These are phyloP conservation scores for Fratercula arctica DNA, from an alignment of 2,797 vertebrate genomes.

Conservation along the genomic window DNA sequence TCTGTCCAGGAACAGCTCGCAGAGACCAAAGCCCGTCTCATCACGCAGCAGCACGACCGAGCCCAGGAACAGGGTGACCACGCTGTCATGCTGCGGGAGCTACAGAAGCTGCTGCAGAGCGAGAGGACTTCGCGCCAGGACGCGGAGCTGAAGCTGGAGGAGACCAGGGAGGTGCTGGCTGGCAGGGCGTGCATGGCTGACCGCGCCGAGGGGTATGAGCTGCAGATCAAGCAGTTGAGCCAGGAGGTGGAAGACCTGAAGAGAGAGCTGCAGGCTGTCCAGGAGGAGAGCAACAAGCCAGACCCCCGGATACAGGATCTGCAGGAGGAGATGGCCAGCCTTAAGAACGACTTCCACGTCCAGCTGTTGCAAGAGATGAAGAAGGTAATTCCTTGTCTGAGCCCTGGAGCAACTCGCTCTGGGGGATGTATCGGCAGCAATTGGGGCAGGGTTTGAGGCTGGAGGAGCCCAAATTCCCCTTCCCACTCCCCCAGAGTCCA, in stretches of 20 bases:
- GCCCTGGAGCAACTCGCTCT: not conserved
- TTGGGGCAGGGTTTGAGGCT: not conserved
- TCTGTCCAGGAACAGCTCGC: constrained; percentile 83
- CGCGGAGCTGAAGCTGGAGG: constrained; percentile 83
- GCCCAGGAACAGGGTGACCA: constrained; percentile 90
- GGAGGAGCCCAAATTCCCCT: not conserved
- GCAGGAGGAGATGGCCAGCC: constrained; percentile 79
- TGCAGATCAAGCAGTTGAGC: constrained; percentile 74
- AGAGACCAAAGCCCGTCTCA: constrained; percentile 86
- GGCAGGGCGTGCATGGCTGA: constrained; percentile 73
- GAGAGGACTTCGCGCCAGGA: constrained; percentile 86
- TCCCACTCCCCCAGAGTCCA: not conserved
- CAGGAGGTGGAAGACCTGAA: constrained; percentile 82
- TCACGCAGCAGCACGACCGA: constrained; percentile 90
- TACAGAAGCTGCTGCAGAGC: constrained; percentile 89
- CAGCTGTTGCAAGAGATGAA: constrained; percentile 86
- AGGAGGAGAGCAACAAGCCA: constrained; percentile 76
- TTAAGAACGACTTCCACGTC: constrained; percentile 84
- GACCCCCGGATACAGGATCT: constrained; percentile 84
- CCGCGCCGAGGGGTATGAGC: constrained; percentile 77
- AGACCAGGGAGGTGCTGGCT: constrained; percentile 73
- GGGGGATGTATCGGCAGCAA: accelerated
- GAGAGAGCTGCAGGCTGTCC: constrained; percentile 71
- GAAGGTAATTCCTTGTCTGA: constrained; percentile 79
- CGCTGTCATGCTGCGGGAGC: constrained; percentile 89